phyloP scores from a whole-genome alignment of 2,113 vertebrate genomes.

The Euleptes europaea region DNA sequence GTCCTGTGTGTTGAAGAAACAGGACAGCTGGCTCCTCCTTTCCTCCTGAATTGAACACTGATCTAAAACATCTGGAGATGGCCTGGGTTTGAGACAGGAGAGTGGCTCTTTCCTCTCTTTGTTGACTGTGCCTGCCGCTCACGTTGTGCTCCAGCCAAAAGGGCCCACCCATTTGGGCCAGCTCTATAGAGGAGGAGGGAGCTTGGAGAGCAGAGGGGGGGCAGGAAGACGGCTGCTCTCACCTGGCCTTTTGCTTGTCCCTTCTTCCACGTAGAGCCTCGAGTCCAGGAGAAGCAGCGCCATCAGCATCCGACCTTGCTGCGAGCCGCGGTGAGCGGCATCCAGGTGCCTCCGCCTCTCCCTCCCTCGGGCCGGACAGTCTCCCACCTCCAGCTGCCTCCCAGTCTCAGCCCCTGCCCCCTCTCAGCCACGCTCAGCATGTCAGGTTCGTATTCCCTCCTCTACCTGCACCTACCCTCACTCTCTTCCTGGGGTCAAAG shows the following conservation, averaged over 20 bases:
- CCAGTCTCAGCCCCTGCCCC: slow-evolving; percentile 69
- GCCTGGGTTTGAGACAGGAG: neutral
- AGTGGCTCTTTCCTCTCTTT: neutral
- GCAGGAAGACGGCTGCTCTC: neutral
- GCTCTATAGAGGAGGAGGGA: too few relatives aligned
- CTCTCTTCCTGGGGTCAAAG: neutral
- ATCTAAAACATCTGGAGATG: neutral
- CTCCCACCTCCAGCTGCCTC: slow-evolving; percentile 60
- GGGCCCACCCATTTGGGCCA: neutral
- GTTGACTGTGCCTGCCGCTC: too few relatives aligned
- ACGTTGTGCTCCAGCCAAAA: too few relatives aligned
- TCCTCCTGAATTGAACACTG: too few relatives aligned
- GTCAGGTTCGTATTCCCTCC: slow-evolving; percentile 85
- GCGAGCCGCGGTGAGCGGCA: slow-evolving; percentile 72
- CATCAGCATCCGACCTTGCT: slow-evolving; percentile 79
- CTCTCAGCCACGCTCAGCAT: slow-evolving; percentile 78
- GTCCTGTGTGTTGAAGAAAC: too few relatives aligned
- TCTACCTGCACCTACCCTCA: slow-evolving; percentile 47
- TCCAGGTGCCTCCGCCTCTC: slow-evolving; percentile 72
- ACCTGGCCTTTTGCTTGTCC: slow-evolving; percentile 14
- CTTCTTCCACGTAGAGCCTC: slow-evolving; percentile 75
- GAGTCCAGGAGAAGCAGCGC: slow-evolving; percentile 84
- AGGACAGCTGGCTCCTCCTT: too few relatives aligned
- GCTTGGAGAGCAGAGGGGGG: too few relatives aligned
- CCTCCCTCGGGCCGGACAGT: slow-evolving; percentile 57